A percentile compares a stretch with the other conserved stretches of the same genome.
phyloP scores from a whole-genome alignment of 2,113 vertebrate species.

The Calidris pugnax region DNA sequence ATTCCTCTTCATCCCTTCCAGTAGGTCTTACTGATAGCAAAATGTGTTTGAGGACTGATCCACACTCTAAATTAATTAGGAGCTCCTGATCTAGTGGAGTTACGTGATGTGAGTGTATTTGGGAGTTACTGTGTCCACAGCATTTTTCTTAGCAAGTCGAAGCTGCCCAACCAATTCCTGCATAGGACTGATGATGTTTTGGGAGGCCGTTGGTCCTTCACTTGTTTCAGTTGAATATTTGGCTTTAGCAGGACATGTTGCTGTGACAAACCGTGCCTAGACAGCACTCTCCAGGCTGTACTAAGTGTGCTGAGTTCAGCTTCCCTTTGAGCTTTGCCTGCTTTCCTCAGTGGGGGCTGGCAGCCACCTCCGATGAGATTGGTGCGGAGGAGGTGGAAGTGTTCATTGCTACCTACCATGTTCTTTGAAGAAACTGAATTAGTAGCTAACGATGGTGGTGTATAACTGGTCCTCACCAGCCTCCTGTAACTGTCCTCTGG shows the following conservation, averaged over 20 bases:
- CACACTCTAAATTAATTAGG: not conserved
- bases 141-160: not conserved
- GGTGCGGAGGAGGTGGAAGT: fast-evolving
- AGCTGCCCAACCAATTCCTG: not conserved
- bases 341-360: not conserved
- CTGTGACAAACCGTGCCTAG: not conserved
- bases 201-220: not conserved
- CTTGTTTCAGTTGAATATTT: not conserved
- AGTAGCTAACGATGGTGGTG: not conserved
- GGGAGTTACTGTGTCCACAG: not conserved
- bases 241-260: not conserved
- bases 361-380: not conserved
- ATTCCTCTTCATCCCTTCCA: slow-evolving; percentile 8
- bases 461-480: not conserved
- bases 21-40: not conserved
- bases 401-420: not conserved
- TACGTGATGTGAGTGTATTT: not conserved
- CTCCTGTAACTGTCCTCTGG: not conserved
- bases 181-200: not conserved
- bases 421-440: not conserved
- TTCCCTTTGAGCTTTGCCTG: not conserved
- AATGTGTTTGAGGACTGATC: slow-evolving; percentile 12
- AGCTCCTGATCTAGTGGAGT: not conserved
- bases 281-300: not conserved
- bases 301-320: not conserved